Evolutionary conservation across 1,140 invertebrate species (phyloP), one percentile per base, ranked within the genome.

Genomic region (Sarcophaga bullata): DNA sequence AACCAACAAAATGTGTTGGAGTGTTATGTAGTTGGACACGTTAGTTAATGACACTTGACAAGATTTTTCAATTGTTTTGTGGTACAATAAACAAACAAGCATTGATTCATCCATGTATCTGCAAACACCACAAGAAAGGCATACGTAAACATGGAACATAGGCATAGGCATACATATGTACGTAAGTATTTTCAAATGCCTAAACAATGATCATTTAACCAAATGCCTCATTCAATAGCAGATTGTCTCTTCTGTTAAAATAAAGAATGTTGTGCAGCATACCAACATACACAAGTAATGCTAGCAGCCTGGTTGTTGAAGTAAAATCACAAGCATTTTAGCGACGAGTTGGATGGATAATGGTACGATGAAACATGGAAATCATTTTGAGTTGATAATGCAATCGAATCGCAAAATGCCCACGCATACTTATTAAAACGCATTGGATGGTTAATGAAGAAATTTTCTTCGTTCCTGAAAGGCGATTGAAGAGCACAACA

Each of bases 41-140:
- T 78, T 78, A 78, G 75, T 37, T 37, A 37, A 37, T 78, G 75
- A 50, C 75, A 78, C 75, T 78, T 78, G 50, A 78, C 75, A 78
- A 78, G 75, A 78, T 48, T 78, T 78, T 52, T n/a, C 75, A 78
- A 78, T 50, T 50, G 75, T 68, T 19, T 10, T 58, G 54, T n/a
- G 7, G 4, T n/a, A 58, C 10, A 58, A 58, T 58, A 58, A 58
- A n/a, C 15, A 6, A 58, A 4, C 25, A 37, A 2, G 1, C 25
- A 37, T 37, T 37, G 25, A 37, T 37, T 37, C 25, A 37, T 37
- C 25, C 25, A 37, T 37, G 25, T 37, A 37, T 37, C 25, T 37
- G 25, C 25, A 37, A 37, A 1, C 25, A 37, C 4, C n/a, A n/a
- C n/a, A n/a, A n/a, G n/a, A 37, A 37, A 37, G 25, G 1, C 25